Evolutionary conservation across 1,140 invertebrate genomes (phyloP).

Genomic region (Neuroterus valhalla): DNA sequence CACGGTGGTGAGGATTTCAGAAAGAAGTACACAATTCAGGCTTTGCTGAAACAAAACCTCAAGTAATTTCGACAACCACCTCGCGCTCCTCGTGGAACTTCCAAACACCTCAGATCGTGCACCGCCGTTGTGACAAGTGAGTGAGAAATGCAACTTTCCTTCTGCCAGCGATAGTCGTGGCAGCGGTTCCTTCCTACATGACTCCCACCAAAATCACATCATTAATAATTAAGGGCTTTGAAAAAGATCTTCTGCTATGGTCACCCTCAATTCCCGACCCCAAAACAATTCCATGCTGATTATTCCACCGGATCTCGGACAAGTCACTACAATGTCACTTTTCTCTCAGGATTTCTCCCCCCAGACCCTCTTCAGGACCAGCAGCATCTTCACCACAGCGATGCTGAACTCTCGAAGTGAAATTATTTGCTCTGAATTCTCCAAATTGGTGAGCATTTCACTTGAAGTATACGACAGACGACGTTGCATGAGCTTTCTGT

Average conservation of each 20-base stretch:
- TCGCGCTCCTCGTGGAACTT: not conserved
- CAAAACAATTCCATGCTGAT: not conserved
- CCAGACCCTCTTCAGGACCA: slow-evolving; percentile 15
- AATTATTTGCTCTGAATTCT: not conserved
- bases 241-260: not conserved
- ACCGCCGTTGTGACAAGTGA: not conserved
- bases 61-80: not conserved
- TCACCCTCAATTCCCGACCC: not conserved
- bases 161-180: not conserved
- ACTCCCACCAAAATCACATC: not conserved
- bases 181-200: slow-evolving; percentile 22
- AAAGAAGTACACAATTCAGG: not conserved
- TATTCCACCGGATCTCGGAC: not conserved
- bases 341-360: not conserved
- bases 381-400: slow-evolving; percentile 21
- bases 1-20: not conserved
- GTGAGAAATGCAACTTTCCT: not conserved
- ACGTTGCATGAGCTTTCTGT: slow-evolving; percentile 26
- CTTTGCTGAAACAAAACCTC: not conserved
- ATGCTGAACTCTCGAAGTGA: slow-evolving; percentile 26
- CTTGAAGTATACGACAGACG: slow-evolving; percentile 32
- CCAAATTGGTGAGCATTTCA: slow-evolving; percentile 23
- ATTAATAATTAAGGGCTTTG: not conserved
- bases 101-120: not conserved
- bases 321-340: slow-evolving; percentile 5